phyloP scores from a whole-genome alignment of 2,888 invertebrate genomes.

The Sclerodermus sp. region DNA sequence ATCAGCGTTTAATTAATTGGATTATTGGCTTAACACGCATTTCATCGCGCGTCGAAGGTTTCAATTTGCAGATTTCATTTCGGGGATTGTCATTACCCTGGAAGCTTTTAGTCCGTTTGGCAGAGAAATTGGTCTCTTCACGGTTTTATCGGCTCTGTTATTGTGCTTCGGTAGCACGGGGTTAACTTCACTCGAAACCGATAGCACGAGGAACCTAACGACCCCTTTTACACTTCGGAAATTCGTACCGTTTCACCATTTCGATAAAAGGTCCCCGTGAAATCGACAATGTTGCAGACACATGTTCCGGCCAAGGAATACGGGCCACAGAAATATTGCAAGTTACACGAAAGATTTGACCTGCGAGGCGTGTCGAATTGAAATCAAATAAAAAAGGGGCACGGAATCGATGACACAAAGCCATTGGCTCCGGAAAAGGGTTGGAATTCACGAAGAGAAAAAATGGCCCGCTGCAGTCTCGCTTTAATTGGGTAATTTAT shows the following conservation, averaged over 20 bases:
- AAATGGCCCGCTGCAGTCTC: conserved; percentile 20
- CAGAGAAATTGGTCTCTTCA: neutral
- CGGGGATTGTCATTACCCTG: too few relatives aligned
- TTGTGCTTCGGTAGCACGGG: conserved; percentile 4
- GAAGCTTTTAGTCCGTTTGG: too few relatives aligned
- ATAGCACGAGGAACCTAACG: conserved; percentile 12
- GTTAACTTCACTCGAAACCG: conserved; percentile 1
- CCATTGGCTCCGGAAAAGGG: conserved; percentile 30
- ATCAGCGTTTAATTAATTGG: too few relatives aligned
- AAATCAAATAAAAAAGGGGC: conserved; percentile 55
- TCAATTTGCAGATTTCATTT: too few relatives aligned
- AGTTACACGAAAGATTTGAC: conserved; percentile 56
- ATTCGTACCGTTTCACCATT: conserved; percentile 23
- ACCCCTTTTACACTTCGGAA: conserved; percentile 41
- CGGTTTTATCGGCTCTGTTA: neutral
- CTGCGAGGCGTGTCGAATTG: conserved; percentile 49
- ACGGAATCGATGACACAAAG: conserved; percentile 22
- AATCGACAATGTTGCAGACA: conserved; percentile 43
- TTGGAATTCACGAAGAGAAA: conserved; percentile 15
- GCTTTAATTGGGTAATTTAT: conserved; percentile 54
- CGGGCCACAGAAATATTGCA: conserved; percentile 42
- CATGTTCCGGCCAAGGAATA: conserved; percentile 31
- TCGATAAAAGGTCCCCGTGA: conserved; percentile 42
- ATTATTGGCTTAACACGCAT: too few relatives aligned
- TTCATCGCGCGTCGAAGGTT: too few relatives aligned